Conservation (phyloP, 2,888 invertebrate genomes). For the Dromius quadrimaculatus region DNA sequence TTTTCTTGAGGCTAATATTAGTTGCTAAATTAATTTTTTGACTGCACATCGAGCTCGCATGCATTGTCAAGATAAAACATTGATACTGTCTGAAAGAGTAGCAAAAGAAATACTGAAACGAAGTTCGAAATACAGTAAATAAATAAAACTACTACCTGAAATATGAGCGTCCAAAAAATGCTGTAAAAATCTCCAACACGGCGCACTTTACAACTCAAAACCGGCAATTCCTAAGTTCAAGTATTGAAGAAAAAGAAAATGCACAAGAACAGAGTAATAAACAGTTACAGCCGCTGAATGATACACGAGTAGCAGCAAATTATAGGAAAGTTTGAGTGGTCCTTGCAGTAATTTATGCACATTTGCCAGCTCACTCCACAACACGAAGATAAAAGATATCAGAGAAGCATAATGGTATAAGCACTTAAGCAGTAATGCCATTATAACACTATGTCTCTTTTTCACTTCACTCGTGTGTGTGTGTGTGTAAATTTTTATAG, state of each 20-base stretch:
- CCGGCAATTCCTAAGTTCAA: conserved; percentile 50
- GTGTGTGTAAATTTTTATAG: conserved; percentile 37
- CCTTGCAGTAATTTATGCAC: conserved; percentile 76
- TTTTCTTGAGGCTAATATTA: conserved; percentile 39
- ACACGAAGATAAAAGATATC: conserved; percentile 61
- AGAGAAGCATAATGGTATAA: conserved; percentile 1
- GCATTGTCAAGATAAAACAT: conserved; percentile 54
- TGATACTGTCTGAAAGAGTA: conserved; percentile 54
- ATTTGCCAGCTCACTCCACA: conserved; percentile 67
- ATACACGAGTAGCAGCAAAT: conserved; percentile 65
- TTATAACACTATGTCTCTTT: background rate
- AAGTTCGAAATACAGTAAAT: conserved; percentile 58
- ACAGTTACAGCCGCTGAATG: conserved; percentile 61
- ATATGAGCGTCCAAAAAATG: conserved; percentile 58
- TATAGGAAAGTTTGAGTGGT: conserved; percentile 82
- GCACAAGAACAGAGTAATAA: conserved; percentile 52
- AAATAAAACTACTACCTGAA: conserved; percentile 60
- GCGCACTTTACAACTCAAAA: conserved; percentile 53
- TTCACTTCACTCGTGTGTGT: conserved; percentile 16
- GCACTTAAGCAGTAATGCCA: no score
- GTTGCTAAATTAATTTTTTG: conserved; percentile 52
- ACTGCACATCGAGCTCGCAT: conserved; percentile 60
- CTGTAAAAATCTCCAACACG: conserved; percentile 58
- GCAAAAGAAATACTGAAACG: conserved; percentile 54
- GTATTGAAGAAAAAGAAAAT: conserved; percentile 51